phyloP scores from a whole-genome alignment of 2,888 invertebrate genomes.

The Amblyteles armatorius region DNA sequence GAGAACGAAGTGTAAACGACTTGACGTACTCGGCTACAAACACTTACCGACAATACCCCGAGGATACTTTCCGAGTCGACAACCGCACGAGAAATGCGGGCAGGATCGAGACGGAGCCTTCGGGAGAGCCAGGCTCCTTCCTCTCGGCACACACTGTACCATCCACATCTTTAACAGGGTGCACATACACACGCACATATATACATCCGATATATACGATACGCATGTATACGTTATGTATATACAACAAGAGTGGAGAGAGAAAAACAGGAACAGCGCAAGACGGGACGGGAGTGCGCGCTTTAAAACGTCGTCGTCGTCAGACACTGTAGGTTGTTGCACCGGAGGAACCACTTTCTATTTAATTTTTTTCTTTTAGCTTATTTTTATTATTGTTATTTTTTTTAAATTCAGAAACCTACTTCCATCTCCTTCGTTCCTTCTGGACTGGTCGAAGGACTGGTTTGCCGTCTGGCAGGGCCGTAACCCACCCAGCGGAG shows the following conservation, averaged over 20 bases:
- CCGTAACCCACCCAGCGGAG: constrained; percentile 68
- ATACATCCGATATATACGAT: constrained; percentile 21
- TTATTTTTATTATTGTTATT: neutral
- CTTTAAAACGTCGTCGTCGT: constrained; percentile 69
- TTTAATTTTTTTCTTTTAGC: constrained; percentile 71
- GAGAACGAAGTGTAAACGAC: constrained; percentile 28
- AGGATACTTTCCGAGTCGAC: constrained; percentile 84
- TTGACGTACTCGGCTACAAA: constrained; percentile 14
- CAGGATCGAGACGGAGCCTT: constrained; percentile 78
- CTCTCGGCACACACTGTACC: constrained; percentile 54
- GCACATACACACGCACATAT: constrained; percentile 11
- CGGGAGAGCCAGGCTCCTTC: constrained; percentile 74
- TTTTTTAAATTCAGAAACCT: constrained; percentile 32
- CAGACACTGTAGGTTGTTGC: constrained; percentile 79
- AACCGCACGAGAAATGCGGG: constrained; percentile 85
- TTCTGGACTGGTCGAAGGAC: constrained; percentile 69
- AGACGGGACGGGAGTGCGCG: constrained; percentile 58
- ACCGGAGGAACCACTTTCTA: constrained; percentile 84
- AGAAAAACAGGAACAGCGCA: constrained; percentile 77
- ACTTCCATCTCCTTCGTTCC: constrained; percentile 56
- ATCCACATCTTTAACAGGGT: constrained; percentile 30
- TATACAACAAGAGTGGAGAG: constrained; percentile 68
- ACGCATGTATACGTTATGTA: constrained; percentile 60
- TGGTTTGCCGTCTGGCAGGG: constrained; percentile 76
- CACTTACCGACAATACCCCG: constrained; percentile 82